A percentile compares a stretch with the other conserved stretches of the same genome.
These are phyloP conservation scores for Crax fasciolata DNA, from an alignment of 2,797 vertebrate species.

Conservation along the genomic window DNA sequence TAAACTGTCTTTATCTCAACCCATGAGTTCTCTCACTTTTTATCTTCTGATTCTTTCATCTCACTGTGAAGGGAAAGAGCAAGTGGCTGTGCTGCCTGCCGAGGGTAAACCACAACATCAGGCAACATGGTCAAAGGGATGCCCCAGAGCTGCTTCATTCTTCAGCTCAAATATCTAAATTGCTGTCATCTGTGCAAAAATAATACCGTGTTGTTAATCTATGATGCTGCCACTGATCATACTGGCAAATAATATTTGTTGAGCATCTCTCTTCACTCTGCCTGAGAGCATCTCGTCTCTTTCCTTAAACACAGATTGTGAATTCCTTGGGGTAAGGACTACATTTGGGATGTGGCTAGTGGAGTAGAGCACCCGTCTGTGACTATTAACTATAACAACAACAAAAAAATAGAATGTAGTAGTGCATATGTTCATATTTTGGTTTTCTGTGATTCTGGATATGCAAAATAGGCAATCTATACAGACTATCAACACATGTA, in stretches of 20 bases:
- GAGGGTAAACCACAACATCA: not conserved
- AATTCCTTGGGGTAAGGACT: not conserved
- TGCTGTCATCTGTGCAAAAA: not conserved
- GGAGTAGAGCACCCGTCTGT: not conserved
- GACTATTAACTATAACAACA: not conserved
- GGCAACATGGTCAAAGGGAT: not conserved
- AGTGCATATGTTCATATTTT: not conserved
- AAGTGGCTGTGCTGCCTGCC: not conserved
- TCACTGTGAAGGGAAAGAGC: not conserved
- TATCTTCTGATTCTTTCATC: not conserved
- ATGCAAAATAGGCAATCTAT: not conserved
- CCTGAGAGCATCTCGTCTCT: not conserved
- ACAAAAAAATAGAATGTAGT: not conserved
- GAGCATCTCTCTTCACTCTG: not conserved
- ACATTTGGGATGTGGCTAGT: not conserved
- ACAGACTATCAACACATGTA: not conserved
- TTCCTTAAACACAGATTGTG: not conserved
- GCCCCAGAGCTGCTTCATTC: not conserved
- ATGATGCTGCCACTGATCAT: not conserved
- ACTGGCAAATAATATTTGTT: not conserved
- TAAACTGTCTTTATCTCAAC: not conserved
- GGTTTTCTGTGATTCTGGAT: not conserved
- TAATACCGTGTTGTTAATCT: not conserved
- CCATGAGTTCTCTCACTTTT: not conserved
- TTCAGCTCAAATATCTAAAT: not conserved